A percentile compares a stretch with the other conserved stretches of the same genome.
Evolutionary conservation across 2,797 vertebrate species (phyloP).

Genomic region (Melanotaenia pygmaea): DNA sequence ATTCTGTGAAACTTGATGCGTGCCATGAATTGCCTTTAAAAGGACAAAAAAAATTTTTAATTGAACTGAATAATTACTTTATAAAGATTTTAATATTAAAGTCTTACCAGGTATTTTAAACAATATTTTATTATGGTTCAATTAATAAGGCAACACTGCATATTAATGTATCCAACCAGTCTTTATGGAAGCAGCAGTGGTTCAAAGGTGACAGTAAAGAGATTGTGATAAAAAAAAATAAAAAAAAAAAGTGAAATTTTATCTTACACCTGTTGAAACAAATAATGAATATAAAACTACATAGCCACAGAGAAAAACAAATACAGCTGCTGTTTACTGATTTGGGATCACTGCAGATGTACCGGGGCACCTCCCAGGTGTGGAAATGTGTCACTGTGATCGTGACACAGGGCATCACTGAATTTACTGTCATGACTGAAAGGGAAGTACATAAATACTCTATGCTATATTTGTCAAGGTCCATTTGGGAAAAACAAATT

Average conservation of each 20-base stretch:
- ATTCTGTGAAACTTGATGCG: too few species aligned
- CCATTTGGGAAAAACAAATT: neutral
- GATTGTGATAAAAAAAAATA: neutral
- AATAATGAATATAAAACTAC: neutral
- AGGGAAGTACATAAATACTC: constrained; percentile 11
- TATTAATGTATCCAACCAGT: neutral
- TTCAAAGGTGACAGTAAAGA: neutral
- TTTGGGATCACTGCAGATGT: constrained; percentile 19
- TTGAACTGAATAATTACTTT: neutral
- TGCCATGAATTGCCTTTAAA: too few species aligned
- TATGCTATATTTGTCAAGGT: neutral
- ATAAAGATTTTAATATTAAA: constrained; percentile 1
- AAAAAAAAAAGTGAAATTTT: neutral
- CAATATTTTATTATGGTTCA: neutral
- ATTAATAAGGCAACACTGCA: neutral
- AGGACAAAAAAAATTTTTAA: too few species aligned
- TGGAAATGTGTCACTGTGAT: constrained; percentile 17
- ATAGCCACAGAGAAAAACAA: neutral
- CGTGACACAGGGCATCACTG: constrained; percentile 3
- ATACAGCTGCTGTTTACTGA: neutral
- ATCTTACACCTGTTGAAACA: constrained; percentile 25
- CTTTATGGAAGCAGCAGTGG: constrained; percentile 1
- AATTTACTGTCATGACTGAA: neutral
- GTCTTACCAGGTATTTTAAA: neutral
- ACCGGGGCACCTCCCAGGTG: constrained; percentile 24